A percentile compares a stretch with the other conserved stretches of the same genome.
phyloP scores from a whole-genome alignment of 2,888 invertebrate species.

The Drosophila rellima region DNA sequence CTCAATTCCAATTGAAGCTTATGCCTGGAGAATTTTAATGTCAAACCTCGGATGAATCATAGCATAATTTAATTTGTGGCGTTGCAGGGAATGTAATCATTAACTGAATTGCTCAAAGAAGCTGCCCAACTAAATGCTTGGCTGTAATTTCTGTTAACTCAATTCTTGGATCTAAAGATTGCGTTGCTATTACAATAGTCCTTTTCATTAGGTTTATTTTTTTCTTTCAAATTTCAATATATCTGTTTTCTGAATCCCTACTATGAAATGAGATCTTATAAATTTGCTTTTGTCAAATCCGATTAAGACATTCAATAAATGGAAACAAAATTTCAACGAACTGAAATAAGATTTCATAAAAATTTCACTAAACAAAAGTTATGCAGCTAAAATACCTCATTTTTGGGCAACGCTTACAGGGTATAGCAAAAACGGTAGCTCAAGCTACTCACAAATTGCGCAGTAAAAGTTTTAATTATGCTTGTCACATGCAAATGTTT shows the following conservation, averaged over 20 bases:
- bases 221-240: too few species aligned
- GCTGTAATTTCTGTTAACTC: conserved; percentile 5
- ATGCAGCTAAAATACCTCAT: neutral
- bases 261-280: neutral
- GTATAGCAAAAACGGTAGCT: conserved; percentile 55
- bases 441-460: conserved; percentile 50
- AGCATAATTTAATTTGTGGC: conserved; percentile 33
- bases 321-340: too few species aligned
- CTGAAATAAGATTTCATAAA: too few species aligned
- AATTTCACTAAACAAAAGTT: neutral
- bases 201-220: too few species aligned
- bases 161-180: neutral
- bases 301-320: too few species aligned
- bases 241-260: neutral
- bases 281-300: too few species aligned
- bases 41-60: conserved; percentile 41
- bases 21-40: conserved; percentile 48
- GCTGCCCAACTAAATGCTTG: neutral
- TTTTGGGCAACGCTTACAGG: conserved; percentile 1
- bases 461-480: conserved; percentile 71
- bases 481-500: conserved; percentile 73
- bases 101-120: neutral
- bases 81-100: conserved; percentile 7
- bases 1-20: conserved; percentile 14
- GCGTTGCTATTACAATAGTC: neutral